Base-by-base conservation (phyloP, 1,140 invertebrate genomes). In the Varroa destructor region DNA sequence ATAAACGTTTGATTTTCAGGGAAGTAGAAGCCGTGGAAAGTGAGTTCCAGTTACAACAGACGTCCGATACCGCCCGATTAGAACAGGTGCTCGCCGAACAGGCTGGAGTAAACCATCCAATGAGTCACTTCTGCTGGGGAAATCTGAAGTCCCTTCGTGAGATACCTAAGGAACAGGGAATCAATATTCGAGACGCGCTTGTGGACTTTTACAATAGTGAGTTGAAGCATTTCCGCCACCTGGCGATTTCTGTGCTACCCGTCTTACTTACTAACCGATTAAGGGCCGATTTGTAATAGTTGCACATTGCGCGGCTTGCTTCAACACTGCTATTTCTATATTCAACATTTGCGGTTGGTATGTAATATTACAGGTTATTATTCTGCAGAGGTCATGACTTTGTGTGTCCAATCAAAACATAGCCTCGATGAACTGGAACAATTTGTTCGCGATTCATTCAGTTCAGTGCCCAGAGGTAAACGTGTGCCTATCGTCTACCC, bases 171-270 rank as follows among this genome's bases (percentile, higher is more conserved):
- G 76, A 77, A 55, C 75, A 76, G 55, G 81, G 80, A 5, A 72
- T 80, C 5, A 78, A 81, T 73, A 75, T 78, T 0, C 75, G 82
- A 67, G 78, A 81, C 67, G 81, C 79, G 74, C 74, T 83, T 12
- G 75, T 82, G 14, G 78, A 81, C 56, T 83, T 83, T 73, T 81
- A 83, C 74, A 74, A 74, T 25, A 74, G 80, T 55, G 78, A 78
- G 74, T 83, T 51, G 4, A 8, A 83, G 74, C 82, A 81, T 1
- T 8, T 51, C 8, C 46, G 8, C 46, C 46, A 51, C 46, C 4
- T 51, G 46, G 8, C 3, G 46, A 51, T 51, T 8, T 51, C 3
- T 51, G 46, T 51, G 46, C 46, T 51, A 3, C 8, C 8, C 46
- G 8, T 8, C 46, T 51, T 3, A 51, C 46, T 51, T 51, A 8